Evolutionary conservation across 30 jellyfish, hydroid and myxozoan species (phyloP), one percentile per base, ranked within the genome.

Genomic region (Catostylus mosaicus): DNA sequence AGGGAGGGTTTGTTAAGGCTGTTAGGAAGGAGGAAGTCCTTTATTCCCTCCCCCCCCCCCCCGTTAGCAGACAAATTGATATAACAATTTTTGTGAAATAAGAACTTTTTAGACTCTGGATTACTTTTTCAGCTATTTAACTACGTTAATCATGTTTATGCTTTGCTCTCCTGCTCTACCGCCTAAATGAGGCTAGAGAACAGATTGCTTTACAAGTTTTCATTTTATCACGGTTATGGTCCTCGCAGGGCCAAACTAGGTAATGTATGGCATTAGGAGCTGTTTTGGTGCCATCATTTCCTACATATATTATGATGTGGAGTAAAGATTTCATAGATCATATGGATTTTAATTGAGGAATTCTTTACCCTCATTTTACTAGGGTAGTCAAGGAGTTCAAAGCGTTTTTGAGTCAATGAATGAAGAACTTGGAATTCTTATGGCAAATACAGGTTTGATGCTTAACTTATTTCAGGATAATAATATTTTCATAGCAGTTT

Each of bases 401-500:
- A 38, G 45, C 30, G 92, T 82, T 43, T 70, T 82, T 68, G 73
- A 68, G 30, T 35, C 51, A 24, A 51, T 82, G 73, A 69, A 37
- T n/a, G 92, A 82, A 2, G 92, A 82, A 31, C 73, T 82, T 38
- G 24, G 48, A 43, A 34, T 82, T 26, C 59, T 70, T 5, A 82
- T 82, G 92, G 92, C 92, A 60, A 82, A 82, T 69, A 37, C 86
- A 50, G 92, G 92, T 70, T 1, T 34, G 88, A n/a, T n/a, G n/a
- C n/a, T 50, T 50, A 10, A 18, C 0, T 50, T 40, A 40, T 14
- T 40, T 14, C 54, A 40, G 14, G n/a, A n/a, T n/a, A n/a, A n/a
- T n/a, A n/a, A n/a, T n/a, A n/a, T n/a, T n/a, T n/a, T n/a, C n/a
- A n/a, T n/a, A n/a, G n/a, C n/a, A n/a, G n/a, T n/a, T n/a, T n/a